These are phyloP conservation scores for Apeltes quadracus DNA, from an alignment of 2,113 vertebrate species.

Conservation along the genomic window DNA sequence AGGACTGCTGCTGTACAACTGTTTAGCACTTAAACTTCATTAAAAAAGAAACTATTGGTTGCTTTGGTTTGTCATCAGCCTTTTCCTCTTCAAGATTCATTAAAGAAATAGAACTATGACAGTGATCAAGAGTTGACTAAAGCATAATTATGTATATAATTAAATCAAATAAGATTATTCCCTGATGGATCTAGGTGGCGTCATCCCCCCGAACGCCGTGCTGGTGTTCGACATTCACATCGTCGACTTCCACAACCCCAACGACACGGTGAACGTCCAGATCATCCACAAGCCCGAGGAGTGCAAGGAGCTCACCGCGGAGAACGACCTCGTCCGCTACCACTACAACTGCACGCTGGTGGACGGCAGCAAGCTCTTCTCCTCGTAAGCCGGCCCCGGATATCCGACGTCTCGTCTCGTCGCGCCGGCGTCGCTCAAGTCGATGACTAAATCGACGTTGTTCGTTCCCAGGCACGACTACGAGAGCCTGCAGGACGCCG, in stretches of 20 bases:
- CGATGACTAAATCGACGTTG: background rate
- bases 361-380: slow-evolving; percentile 92
- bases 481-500: slow-evolving; percentile 82
- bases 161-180: background rate
- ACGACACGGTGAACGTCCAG: slow-evolving; percentile 82
- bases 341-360: slow-evolving; percentile 95
- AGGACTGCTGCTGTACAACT: too few species aligned
- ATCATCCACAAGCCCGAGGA: slow-evolving; percentile 78
- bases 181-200: too few species aligned
- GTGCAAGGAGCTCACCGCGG: slow-evolving; percentile 84
- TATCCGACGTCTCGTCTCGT: fast-evolving
- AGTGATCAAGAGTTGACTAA: too few species aligned
- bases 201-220: slow-evolving; percentile 90
- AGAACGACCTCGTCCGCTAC: slow-evolving; percentile 88
- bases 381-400: slow-evolving; percentile 86
- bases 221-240: slow-evolving; percentile 90
- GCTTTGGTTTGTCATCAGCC: background rate
- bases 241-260: slow-evolving; percentile 96
- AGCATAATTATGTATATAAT: background rate
- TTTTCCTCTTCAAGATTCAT: background rate
- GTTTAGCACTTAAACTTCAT: too few species aligned
- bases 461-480: slow-evolving; percentile 82
- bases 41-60: too few species aligned
- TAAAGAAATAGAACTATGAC: background rate
- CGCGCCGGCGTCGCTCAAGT: too few species aligned